Percentiles rank a stretch among this genome's conserved stretches.
phyloP scores from a whole-genome alignment of 2,797 vertebrate genomes.

The Squalus acanthias region DNA sequence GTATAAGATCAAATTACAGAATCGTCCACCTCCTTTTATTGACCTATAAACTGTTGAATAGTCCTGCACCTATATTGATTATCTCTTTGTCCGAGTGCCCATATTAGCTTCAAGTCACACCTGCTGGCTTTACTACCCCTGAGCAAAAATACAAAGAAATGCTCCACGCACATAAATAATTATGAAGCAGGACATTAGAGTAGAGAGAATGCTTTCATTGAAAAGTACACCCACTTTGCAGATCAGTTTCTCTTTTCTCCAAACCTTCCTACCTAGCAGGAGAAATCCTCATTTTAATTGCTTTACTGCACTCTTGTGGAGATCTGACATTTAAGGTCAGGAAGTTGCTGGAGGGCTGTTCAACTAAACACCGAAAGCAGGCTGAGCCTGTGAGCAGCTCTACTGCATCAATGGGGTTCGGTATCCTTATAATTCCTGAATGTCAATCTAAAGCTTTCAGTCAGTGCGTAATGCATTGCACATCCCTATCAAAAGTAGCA shows the following conservation, averaged over 20 bases:
- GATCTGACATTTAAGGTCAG: not conserved
- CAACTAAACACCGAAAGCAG: not conserved
- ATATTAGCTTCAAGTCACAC: not conserved
- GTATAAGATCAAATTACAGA: not conserved
- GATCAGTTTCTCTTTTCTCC: not conserved
- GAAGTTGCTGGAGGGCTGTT: not conserved
- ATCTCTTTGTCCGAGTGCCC: not conserved
- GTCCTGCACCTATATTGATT: not conserved
- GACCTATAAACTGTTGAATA: not conserved
- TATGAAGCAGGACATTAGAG: not conserved
- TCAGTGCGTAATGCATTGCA: not conserved
- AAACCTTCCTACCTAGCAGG: not conserved
- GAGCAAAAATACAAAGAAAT: not conserved
- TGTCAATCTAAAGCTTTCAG: not conserved
- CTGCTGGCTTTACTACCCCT: not conserved
- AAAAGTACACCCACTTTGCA: not conserved
- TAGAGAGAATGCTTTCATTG: not conserved
- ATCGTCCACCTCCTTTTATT: not conserved
- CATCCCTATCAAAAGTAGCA: not conserved
- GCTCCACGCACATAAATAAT: not conserved
- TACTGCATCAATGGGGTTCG: constrained; percentile 43
- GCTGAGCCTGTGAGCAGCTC: too few relatives aligned
- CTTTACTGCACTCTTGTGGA: constrained; percentile 23
- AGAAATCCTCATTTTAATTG: not conserved
- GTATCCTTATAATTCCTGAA: constrained; percentile 51